Percentiles rank a stretch among this genome's conserved stretches.
phyloP scores from a whole-genome alignment of 2,797 vertebrate species.

The Parauchenoglanis punctatus region DNA sequence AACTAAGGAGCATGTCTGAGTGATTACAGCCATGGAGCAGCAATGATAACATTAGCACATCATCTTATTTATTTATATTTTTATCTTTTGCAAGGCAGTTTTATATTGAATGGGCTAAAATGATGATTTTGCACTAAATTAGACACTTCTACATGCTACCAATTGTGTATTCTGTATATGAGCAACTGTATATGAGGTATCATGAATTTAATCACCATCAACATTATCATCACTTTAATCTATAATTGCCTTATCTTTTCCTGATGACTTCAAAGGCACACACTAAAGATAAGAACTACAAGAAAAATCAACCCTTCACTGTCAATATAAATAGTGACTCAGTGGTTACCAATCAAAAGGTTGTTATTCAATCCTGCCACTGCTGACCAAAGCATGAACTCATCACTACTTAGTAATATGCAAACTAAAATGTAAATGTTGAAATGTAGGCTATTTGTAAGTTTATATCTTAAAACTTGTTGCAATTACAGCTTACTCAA shows the following conservation, averaged over 20 bases:
- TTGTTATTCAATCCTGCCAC: not conserved
- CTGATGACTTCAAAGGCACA: not conserved
- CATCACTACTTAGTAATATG: not conserved
- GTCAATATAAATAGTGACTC: not conserved
- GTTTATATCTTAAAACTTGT: not conserved
- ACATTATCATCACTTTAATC: not conserved
- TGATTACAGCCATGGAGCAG: constrained; percentile 53
- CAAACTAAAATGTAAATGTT: not conserved
- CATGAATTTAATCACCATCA: not conserved
- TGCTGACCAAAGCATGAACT: not conserved
- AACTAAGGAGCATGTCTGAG: constrained; percentile 50
- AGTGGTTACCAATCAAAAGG: not conserved
- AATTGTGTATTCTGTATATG: not conserved
- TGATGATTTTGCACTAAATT: not conserved
- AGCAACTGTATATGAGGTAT: not conserved
- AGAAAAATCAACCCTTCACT: not conserved
- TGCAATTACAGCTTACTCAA: not conserved
- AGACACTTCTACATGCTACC: not conserved
- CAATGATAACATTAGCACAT: not conserved
- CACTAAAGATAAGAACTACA: not conserved
- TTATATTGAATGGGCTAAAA: not conserved
- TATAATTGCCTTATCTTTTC: not conserved
- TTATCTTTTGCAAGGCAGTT: not conserved
- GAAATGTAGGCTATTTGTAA: not conserved
- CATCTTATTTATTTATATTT: not conserved